phyloP scores from a whole-genome alignment of 2,113 vertebrate species.

The Muntiacus muntjak region DNA sequence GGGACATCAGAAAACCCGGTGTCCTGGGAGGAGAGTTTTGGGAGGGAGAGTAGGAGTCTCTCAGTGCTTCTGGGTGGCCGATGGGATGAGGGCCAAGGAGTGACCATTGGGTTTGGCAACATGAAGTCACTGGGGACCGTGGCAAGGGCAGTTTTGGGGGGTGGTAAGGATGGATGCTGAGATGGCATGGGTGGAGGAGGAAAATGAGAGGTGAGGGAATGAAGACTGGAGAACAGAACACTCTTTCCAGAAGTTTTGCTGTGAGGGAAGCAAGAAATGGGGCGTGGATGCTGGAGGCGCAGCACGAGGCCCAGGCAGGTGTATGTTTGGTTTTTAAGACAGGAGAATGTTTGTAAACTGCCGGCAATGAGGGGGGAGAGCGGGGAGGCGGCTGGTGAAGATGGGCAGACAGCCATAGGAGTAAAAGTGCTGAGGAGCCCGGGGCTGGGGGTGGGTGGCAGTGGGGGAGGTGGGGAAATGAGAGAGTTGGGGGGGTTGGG shows the following conservation, averaged over 20 bases:
- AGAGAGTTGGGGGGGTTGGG: neutral
- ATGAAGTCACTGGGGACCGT: neutral
- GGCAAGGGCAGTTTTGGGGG: neutral
- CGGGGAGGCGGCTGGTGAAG: neutral
- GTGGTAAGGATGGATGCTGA: neutral
- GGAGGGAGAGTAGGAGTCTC: neutral
- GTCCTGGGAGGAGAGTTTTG: neutral
- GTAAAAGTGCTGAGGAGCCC: neutral
- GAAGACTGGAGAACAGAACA: neutral
- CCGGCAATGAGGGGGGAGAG: too few species aligned
- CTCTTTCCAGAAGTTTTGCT: neutral
- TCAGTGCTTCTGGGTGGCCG: neutral
- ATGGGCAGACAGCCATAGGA: neutral
- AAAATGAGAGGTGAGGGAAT: neutral
- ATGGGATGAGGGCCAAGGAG: neutral
- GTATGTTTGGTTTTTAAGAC: neutral
- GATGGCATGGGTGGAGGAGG: neutral
- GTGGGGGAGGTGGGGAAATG: neutral
- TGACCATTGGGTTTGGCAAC: neutral
- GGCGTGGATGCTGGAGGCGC: neutral
- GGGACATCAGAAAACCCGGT: neutral
- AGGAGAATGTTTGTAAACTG: neutral
- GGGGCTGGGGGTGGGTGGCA: neutral
- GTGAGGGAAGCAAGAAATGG: neutral
- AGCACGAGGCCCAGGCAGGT: neutral